phyloP scores from a whole-genome alignment of 2,113 vertebrate species.

The Paedocypris sp. region DNA sequence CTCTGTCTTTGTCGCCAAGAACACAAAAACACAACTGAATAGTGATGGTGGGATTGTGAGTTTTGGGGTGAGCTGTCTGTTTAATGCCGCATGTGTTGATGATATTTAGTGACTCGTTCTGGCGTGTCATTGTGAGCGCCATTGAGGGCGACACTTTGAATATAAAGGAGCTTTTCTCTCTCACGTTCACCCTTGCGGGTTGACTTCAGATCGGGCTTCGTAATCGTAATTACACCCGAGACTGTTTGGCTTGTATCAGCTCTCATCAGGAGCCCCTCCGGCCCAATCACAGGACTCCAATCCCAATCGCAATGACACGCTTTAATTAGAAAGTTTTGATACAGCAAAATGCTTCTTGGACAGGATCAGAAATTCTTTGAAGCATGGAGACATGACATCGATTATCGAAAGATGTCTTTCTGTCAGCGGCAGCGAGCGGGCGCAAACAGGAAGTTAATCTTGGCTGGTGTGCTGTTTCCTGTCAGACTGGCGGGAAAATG shows the following conservation, averaged over 20 bases:
- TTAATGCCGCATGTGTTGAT: not conserved
- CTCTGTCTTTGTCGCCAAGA: too few species aligned
- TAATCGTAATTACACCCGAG: constrained; percentile 43
- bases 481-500: constrained; percentile 14
- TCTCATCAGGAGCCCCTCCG: constrained; percentile 46
- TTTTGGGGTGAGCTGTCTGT: not conserved
- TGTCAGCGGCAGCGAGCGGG: constrained; percentile 12
- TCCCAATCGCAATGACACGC: constrained; percentile 49
- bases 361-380: constrained; percentile 43
- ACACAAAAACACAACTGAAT: too few species aligned
- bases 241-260: constrained; percentile 47
- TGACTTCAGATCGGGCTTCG: constrained; percentile 22
- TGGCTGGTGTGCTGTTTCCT: constrained; percentile 13
- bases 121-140: not conserved
- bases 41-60: not conserved
- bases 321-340: constrained; percentile 52
- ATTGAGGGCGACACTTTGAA: not conserved
- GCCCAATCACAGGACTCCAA: constrained; percentile 44
- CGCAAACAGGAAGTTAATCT: constrained; percentile 32
- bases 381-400: constrained; percentile 31
- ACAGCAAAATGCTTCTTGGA: constrained; percentile 36
- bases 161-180: not conserved
- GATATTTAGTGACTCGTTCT: not conserved
- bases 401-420: constrained; percentile 31
- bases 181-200: not conserved